Base-by-base conservation (phyloP, 2,888 invertebrate genomes). In the Hermaeophaga mercurialis region DNA sequence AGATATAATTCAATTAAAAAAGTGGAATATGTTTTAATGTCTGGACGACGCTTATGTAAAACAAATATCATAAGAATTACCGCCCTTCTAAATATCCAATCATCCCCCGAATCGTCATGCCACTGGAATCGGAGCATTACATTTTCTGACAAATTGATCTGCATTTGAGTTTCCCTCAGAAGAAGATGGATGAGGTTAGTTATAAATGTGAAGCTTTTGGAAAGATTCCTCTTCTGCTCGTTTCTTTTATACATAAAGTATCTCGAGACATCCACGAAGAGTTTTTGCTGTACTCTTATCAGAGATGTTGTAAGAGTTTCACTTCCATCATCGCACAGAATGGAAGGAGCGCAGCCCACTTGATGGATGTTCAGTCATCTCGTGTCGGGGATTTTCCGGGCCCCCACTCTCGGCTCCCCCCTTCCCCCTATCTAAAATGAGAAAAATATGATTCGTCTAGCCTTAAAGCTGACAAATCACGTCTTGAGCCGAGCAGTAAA, bases 181-280 rank as follows among this genome's bases (percentile, higher is more conserved):
- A 73, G 76, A 79, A 79, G 79, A 79, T 79, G 78, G 79, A 79
- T 79, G 79, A 79, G 78, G 78, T 78, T 79, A 79, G 79, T 79
- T 79, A 79, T 79, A 79, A 79, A 79, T 79, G 79, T 79, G 79
- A 78, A 78, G 79, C 78, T 78, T 79, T 78, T 74, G 73, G 71
- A 74, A 73, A 74, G 76, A 76, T 75, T 76, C 73, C 73, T 69
- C 70, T 70, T 70, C 72, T 43, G 43, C 70, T 70, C 75, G 72
- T 74, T 76, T 77, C 78, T 78, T 77, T 76, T 76, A 75, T 76
- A 77, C 74, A 73, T 75, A 73, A 73, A 73, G 75, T 72, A 73
- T 75, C 74, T 71, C 71, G 72, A 71, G 75, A 71, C 75, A 73
- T 73, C 58, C 58, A 62, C 50, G 44, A 68, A 66, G 66, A 67